Evolutionary conservation across 53 echinoderm and acorn worm species (phyloP), one percentile per base, ranked within the genome.

Genomic region (Holothuria leucospilota): DNA sequence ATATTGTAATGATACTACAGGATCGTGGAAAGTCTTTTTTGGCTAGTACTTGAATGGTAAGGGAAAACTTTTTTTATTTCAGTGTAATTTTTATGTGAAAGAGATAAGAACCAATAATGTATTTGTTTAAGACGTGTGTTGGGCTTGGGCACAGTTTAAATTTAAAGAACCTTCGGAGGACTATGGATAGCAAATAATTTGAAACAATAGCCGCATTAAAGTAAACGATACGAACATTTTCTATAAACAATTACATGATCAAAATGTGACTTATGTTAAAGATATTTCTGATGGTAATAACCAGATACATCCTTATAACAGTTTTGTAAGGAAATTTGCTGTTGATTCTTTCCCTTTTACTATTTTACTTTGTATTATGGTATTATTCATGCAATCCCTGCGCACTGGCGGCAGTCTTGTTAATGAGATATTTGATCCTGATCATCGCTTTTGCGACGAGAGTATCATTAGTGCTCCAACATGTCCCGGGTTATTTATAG

Each of bases 11-110:
- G 24, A 30, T 13, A 11, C 26, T 16, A 66, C 11, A 1, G 67
- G 27, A 16, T 13, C 67, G 2, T 66, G 27, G 30, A 66, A 66
- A 11, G 30, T 5, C 21, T 11, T 16, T 30, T 66, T 66, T 66
- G 12, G 13, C 18, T 66, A 8, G 8, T 66, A 66, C 10, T n/a
- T 66, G 13, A 16, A 11, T 11, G 18, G 8, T 66, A 52, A 14
- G 52, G 42, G 64, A 4, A 12, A 12, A 24, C 11, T 12, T 26
- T 63, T 63, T 11, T n/a, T 63, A n/a, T 63, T 63, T 26, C 4
- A n/a, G 27, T 63, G 64, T 63, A 63, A 63, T 26, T 63, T 63
- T 63, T n/a, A n/a, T n/a, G n/a, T n/a, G n/a, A n/a, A n/a, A n/a
- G n/a, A n/a, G n/a, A n/a, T n/a, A n/a, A n/a, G n/a, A n/a, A n/a